These are phyloP conservation scores for Drosophila triauraria DNA, from an alignment of 1,140 invertebrate genomes.

Conservation along the genomic window DNA sequence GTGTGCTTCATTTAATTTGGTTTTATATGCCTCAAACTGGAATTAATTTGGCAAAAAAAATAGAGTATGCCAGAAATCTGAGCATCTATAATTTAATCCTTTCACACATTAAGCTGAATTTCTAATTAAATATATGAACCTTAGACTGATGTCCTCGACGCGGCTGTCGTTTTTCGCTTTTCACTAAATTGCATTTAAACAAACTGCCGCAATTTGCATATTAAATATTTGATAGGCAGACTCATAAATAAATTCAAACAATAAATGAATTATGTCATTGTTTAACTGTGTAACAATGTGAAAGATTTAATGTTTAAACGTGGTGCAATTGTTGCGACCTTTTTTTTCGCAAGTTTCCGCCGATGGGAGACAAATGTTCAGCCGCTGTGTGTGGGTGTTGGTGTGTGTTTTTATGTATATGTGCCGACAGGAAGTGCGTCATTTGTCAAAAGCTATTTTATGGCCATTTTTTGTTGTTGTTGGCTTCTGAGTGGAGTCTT, in stretches of 20 bases:
- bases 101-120: not conserved
- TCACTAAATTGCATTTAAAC: conserved; percentile 34
- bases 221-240: conserved; percentile 46
- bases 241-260: conserved; percentile 51
- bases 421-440: conserved; percentile 56
- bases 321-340: conserved; percentile 24
- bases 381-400: conserved; percentile 16
- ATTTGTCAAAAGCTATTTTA: conserved; percentile 72
- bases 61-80: not conserved
- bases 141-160: conserved; percentile 5
- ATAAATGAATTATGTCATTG: conserved; percentile 45
- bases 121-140: not conserved
- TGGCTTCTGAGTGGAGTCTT: conserved; percentile 31
- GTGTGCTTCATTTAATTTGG: conserved; percentile 18
- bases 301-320: conserved; percentile 35
- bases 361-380: conserved; percentile 28
- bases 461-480: conserved; percentile 38
- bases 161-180: conserved; percentile 20
- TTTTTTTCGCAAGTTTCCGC: conserved; percentile 29
- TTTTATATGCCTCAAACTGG: not conserved
- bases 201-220: conserved; percentile 26
- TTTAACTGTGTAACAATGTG: conserved; percentile 39
- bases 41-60: conserved; percentile 13
- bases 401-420: conserved; percentile 5
- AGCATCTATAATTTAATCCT: conserved; percentile 10